Base-by-base conservation (phyloP, 2,888 invertebrate genomes). In the Apotomis capreana region DNA sequence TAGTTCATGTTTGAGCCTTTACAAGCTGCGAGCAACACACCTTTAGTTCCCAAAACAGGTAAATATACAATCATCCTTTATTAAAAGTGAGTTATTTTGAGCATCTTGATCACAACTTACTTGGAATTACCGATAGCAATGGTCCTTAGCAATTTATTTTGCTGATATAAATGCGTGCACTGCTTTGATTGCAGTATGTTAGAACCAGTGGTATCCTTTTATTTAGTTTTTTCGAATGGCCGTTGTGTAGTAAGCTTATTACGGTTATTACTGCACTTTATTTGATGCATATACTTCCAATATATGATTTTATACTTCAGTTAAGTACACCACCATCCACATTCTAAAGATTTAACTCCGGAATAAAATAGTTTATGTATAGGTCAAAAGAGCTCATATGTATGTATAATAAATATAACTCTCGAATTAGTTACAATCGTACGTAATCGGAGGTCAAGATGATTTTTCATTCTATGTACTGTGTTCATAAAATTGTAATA, bases 1-100 rank as follows among this genome's bases (percentile, higher is more conserved):
- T 62, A 90, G 89, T 90, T 91, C 84, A 90, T 90, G 89, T 87
- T 87, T 79, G 87, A 87, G 77, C 80, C 85, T 77, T 83, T 80
- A 77, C 79, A 84, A 65, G 80, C 83, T 74, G 84, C 82, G 77
- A 80, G 86, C n/a, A 59, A 36, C 46, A 12, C 68, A 15, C n/a
- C 57, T 40, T 46, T 5, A 26, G 15, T 9, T 59, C 36, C n/a
- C 15, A 15, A n/a, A 40, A 62, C 40, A 68, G 71, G 71, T 71
- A 71, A 67, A 61, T 65, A 55, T n/a, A 26, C 49, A 54, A 64
- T 54, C 4, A 55, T 15, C 6, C 12, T 15, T 44, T 6, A 40
- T 40, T 3, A 46, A 61, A 15, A 15, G 4, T 61, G 15, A 49
- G 26, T 61, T 15, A 49, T 3, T 26, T 8, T 36, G 26, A 36